Conservation (phyloP, 2,888 invertebrate genomes). For the Nomada ruficornis region DNA sequence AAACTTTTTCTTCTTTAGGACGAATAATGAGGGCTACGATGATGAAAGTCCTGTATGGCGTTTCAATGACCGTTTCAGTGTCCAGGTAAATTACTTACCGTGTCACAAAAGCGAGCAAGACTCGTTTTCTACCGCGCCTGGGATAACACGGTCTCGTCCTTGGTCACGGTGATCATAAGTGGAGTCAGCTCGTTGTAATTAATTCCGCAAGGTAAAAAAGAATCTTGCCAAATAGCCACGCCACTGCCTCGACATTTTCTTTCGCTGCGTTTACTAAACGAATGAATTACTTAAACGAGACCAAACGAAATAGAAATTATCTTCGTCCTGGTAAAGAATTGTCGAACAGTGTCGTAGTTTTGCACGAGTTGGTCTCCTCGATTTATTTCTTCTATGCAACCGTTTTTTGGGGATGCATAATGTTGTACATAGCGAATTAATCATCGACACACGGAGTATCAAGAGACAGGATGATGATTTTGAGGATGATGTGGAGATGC, state of each 20-base stretch:
- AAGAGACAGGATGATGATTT: constrained; percentile 19
- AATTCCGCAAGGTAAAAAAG: constrained; percentile 58
- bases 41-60: neutral
- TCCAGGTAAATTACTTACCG: constrained; percentile 34
- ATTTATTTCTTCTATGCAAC: constrained; percentile 47
- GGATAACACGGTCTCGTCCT: constrained; percentile 55
- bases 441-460: constrained; percentile 61
- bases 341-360: constrained; percentile 55
- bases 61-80: constrained; percentile 13
- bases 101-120: constrained; percentile 31
- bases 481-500: constrained; percentile 16
- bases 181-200: constrained; percentile 59
- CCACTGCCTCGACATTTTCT: constrained; percentile 70
- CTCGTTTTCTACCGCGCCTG: constrained; percentile 37
- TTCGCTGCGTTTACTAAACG: constrained; percentile 9
- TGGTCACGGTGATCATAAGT: constrained; percentile 67
- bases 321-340: neutral
- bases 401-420: constrained; percentile 57
- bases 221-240: constrained; percentile 69
- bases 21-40: neutral
- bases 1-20: constrained; percentile 10
- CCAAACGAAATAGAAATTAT: neutral
- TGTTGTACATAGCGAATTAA: constrained; percentile 69
- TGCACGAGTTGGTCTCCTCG: constrained; percentile 47
- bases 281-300: neutral